A percentile compares a stretch with the other conserved stretches of the same genome.
These are phyloP conservation scores for Acleris laterana DNA, from an alignment of 2,888 invertebrate genomes.

Conservation along the genomic window DNA sequence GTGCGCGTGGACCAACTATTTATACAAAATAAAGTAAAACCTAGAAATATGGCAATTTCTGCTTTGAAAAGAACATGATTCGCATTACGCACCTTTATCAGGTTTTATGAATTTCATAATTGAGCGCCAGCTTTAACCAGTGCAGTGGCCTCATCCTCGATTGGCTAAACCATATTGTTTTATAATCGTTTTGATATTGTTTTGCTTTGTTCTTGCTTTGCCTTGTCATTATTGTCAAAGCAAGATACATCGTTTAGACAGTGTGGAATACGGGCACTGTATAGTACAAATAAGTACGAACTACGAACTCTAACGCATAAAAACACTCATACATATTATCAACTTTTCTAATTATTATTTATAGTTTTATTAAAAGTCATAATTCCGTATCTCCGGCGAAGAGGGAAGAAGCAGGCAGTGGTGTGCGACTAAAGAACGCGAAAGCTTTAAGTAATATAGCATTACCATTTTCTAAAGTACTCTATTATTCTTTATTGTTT, in stretches of 20 bases:
- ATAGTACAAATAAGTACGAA: too few species aligned
- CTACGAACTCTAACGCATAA: too few species aligned
- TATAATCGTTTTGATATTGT: too few species aligned
- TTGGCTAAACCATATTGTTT: too few species aligned
- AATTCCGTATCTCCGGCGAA: neutral
- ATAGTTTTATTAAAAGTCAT: neutral
- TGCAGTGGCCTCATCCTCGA: too few species aligned
- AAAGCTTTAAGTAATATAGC: slow-evolving; percentile 6
- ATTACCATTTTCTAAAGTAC: slow-evolving; percentile 17
- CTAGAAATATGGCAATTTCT: slow-evolving; percentile 44
- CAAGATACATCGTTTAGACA: too few species aligned
- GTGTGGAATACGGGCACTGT: too few species aligned
- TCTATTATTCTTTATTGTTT: slow-evolving; percentile 39
- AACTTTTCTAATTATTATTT: too few species aligned
- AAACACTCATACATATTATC: too few species aligned
- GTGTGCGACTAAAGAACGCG: neutral
- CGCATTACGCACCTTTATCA: slow-evolving; percentile 43
- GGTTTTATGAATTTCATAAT: slow-evolving; percentile 15
- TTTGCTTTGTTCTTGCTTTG: too few species aligned
- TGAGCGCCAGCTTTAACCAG: too few species aligned
- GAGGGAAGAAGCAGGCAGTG: neutral
- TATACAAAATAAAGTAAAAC: slow-evolving; percentile 47
- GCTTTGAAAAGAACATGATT: slow-evolving; percentile 43
- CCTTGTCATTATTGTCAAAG: neutral
- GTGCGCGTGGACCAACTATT: slow-evolving; percentile 42